Evolutionary conservation across 2,888 invertebrate species (phyloP).

Genomic region (Drosophila setosimentum): DNA sequence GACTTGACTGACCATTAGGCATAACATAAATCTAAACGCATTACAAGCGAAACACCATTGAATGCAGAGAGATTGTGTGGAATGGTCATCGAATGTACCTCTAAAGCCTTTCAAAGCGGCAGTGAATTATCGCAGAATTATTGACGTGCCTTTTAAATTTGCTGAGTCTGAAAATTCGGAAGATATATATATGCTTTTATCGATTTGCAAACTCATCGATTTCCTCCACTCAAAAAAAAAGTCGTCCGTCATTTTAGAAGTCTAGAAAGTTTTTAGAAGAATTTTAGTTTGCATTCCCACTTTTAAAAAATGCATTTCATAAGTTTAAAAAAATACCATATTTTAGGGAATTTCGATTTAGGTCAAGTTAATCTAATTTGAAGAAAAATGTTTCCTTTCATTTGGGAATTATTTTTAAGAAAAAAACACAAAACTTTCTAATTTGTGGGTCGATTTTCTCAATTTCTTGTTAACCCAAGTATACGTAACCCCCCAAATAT

Average conservation of each 20-base stretch:
- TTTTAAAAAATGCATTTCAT: no score
- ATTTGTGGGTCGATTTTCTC: not conserved
- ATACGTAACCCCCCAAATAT: not conserved
- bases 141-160: no score
- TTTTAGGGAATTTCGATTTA: no score
- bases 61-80: no score
- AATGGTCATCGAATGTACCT: not conserved
- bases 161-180: not conserved
- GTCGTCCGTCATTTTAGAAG: no score
- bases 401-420: not conserved
- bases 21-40: not conserved
- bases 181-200: not conserved
- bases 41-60: not conserved
- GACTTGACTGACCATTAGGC: not conserved
- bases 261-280: no score
- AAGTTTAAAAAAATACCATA: no score
- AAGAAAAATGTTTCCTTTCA: not conserved
- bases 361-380: not conserved
- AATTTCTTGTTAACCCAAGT: not conserved
- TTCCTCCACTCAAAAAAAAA: no score
- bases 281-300: not conserved
- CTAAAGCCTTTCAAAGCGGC: no score
- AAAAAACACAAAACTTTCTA: not conserved
- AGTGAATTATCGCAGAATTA: no score
- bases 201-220: no score